Conservation (phyloP, 2,888 invertebrate species). For the Limnephilus rhombicus region DNA sequence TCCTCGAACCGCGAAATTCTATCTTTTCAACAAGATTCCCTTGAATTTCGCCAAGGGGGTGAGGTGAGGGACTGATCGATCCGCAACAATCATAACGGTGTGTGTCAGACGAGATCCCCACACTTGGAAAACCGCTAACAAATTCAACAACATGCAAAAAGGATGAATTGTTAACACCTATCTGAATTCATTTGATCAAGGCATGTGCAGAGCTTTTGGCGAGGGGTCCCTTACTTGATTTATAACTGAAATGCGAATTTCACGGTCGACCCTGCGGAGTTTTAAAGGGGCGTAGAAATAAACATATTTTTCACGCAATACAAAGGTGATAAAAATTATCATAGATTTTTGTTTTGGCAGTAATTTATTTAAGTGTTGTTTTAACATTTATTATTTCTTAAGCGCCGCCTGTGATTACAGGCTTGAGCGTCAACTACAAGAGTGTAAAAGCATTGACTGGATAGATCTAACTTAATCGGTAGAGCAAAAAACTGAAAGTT, state of each 20-base stretch:
- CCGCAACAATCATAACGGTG: neutral
- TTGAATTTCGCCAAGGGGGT: slow-evolving; percentile 14
- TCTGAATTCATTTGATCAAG: neutral
- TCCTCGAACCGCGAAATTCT: neutral
- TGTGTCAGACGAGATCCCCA: neutral
- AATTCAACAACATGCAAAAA: neutral
- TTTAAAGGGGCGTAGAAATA: slow-evolving; percentile 5
- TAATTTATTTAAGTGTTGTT: neutral
- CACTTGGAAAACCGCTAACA: neutral
- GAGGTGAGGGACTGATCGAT: slow-evolving; percentile 32
- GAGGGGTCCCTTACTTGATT: neutral
- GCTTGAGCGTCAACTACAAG: too few relatives aligned
- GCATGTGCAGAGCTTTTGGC: neutral
- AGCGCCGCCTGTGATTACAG: neutral
- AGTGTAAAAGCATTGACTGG: neutral
- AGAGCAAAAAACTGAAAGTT: neutral
- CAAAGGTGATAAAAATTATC: neutral
- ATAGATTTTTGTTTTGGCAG: neutral
- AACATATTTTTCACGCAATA: neutral
- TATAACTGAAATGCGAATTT: neutral
- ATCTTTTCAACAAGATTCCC: slow-evolving; percentile 16
- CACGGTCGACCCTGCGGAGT: slow-evolving; percentile 22
- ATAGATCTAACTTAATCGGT: neutral
- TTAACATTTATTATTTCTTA: neutral
- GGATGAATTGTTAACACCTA: neutral